Evolutionary conservation across 2,888 invertebrate genomes (phyloP).

Genomic region (Eulithis testata): DNA sequence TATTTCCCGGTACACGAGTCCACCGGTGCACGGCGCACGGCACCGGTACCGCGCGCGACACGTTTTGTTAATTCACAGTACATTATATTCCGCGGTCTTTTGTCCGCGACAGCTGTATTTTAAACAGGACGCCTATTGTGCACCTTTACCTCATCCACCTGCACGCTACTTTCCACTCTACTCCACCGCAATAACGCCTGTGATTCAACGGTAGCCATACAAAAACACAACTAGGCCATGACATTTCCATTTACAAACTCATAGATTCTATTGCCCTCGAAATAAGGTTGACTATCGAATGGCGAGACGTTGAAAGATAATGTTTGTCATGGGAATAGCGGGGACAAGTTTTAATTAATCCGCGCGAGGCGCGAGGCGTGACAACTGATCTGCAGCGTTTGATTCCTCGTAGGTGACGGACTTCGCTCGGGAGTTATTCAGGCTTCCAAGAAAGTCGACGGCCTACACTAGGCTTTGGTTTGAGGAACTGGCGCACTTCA

Average conservation of each 20-base stretch:
- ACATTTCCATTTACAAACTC: slow-evolving; percentile 3
- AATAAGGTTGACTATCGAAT: slow-evolving; percentile 19
- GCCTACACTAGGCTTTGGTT: too few relatives aligned
- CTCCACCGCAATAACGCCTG: slow-evolving; percentile 1
- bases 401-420: slow-evolving; percentile 1
- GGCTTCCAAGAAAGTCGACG: not conserved
- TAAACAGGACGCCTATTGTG: slow-evolving; percentile 48
- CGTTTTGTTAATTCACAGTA: slow-evolving; percentile 32
- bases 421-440: not conserved
- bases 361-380: slow-evolving; percentile 37
- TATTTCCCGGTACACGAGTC: not conserved
- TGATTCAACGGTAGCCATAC: not conserved
- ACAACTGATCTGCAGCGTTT: slow-evolving; percentile 16
- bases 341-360: slow-evolving; percentile 49
- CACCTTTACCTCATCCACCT: slow-evolving; percentile 35
- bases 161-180: slow-evolving; percentile 20
- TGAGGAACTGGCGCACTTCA: too few relatives aligned
- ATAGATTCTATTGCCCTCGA: not conserved
- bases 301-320: slow-evolving; percentile 13
- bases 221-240: slow-evolving; percentile 13
- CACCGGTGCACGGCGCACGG: not conserved
- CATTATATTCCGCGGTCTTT: slow-evolving; percentile 37
- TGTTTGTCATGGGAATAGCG: slow-evolving; percentile 35
- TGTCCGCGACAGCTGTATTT: slow-evolving; percentile 46
- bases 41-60: slow-evolving; percentile 7